Conservation (phyloP, 2,113 vertebrate species). For the Elachura formosa region DNA sequence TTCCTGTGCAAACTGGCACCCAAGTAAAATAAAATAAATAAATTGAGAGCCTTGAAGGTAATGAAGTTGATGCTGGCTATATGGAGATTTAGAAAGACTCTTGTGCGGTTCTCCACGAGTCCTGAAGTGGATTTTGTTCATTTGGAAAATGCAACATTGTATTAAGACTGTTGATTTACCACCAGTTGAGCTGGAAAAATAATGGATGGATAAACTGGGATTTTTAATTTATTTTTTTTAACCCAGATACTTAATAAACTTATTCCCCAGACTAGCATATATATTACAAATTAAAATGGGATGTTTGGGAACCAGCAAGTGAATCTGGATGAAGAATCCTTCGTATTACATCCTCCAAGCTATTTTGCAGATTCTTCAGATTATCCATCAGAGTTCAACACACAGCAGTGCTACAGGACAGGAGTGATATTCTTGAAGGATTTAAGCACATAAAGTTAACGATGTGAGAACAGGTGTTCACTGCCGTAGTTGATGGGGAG, state of each 20-base stretch:
- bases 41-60: neutral
- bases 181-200: slow-evolving; percentile 25
- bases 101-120: neutral
- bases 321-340: neutral
- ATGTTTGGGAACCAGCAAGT: neutral
- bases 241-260: neutral
- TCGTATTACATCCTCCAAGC: neutral
- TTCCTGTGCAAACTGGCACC: neutral
- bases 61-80: neutral
- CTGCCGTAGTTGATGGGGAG: neutral
- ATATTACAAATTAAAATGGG: neutral
- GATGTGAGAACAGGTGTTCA: slow-evolving; percentile 50
- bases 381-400: neutral
- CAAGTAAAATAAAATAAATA: fast-evolving
- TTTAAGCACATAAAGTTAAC: slow-evolving; percentile 33
- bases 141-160: neutral
- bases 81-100: neutral
- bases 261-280: neutral
- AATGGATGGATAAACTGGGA: neutral
- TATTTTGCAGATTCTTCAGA: neutral
- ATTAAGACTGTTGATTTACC: slow-evolving; percentile 4
- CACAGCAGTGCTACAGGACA: neutral
- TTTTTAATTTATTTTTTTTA: neutral
- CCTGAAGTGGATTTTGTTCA: neutral
- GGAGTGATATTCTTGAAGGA: neutral